These are phyloP conservation scores for Erebia palarica DNA, from an alignment of 2,888 invertebrate species.

Conservation along the genomic window DNA sequence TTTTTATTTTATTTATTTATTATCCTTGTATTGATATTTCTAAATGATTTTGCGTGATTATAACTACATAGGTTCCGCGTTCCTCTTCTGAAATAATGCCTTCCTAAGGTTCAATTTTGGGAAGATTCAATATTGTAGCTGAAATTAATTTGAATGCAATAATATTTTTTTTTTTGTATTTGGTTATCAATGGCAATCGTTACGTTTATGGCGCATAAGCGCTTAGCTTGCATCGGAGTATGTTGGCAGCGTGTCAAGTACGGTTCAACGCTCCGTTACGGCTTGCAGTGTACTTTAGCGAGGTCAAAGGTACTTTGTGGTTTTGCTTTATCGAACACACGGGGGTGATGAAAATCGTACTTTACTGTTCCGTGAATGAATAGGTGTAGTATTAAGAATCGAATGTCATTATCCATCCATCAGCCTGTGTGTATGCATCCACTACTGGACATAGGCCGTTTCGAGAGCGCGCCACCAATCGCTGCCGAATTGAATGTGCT, in stretches of 20 bases:
- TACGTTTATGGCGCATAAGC: constrained; percentile 14
- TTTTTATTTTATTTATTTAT: too few relatives aligned
- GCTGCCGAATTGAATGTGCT: too few relatives aligned
- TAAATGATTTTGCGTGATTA: too few relatives aligned
- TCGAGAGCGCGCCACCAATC: too few relatives aligned
- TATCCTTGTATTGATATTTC: too few relatives aligned
- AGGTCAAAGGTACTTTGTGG: constrained; percentile 32
- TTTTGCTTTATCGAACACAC: constrained; percentile 15
- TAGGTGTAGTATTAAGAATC: too few relatives aligned
- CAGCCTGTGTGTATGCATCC: too few relatives aligned
- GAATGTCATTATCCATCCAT: too few relatives aligned
- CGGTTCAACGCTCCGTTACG: constrained; percentile 38
- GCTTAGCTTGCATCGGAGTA: constrained; percentile 8
- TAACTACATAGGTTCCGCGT: too few relatives aligned
- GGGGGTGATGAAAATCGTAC: constrained; percentile 1
- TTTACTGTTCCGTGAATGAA: background rate
- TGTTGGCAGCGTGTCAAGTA: constrained; percentile 40
- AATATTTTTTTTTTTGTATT: background rate
- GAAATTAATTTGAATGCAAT: background rate
- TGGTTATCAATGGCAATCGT: constrained; percentile 10
- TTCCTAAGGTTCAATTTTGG: too few relatives aligned
- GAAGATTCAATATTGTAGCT: background rate
- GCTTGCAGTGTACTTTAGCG: constrained; percentile 29
- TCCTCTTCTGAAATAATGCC: too few relatives aligned
- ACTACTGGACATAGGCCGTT: too few relatives aligned